Percentiles rank a stretch among this genome's conserved stretches.
These are phyloP conservation scores for Clostera curtula DNA, from an alignment of 2,888 invertebrate genomes.

Conservation along the genomic window DNA sequence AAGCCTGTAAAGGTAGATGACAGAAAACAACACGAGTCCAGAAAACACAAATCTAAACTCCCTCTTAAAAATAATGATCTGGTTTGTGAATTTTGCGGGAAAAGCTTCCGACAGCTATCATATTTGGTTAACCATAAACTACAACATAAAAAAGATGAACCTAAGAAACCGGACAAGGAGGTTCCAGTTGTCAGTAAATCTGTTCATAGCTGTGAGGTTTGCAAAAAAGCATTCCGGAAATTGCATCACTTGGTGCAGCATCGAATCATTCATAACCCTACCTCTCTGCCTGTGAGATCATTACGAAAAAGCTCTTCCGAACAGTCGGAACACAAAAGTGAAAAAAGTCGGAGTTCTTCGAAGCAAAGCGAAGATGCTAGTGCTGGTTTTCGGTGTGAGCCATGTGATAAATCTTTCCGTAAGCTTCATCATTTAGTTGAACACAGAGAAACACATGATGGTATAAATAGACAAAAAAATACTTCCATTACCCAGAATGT, in stretches of 20 bases:
- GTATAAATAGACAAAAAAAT: slow-evolving; percentile 51
- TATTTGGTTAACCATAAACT: slow-evolving; percentile 60
- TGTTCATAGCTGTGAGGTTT: slow-evolving; percentile 59
- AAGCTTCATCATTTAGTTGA: slow-evolving; percentile 69
- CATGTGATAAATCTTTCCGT: slow-evolving; percentile 68
- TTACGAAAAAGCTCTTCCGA: slow-evolving; percentile 53
- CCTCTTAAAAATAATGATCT: slow-evolving; percentile 30
- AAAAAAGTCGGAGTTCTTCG: slow-evolving; percentile 26
- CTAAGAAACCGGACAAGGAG: slow-evolving; percentile 33
- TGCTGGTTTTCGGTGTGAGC: slow-evolving; percentile 66
- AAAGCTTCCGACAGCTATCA: slow-evolving; percentile 63
- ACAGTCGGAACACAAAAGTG: slow-evolving; percentile 36
- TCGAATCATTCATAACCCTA: slow-evolving; percentile 53
- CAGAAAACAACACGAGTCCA: slow-evolving; percentile 31
- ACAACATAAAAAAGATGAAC: slow-evolving; percentile 48
- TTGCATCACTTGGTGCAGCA: slow-evolving; percentile 67
- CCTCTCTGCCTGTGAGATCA: slow-evolving; percentile 27
- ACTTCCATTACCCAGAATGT: slow-evolving; percentile 17
- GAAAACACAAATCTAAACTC: slow-evolving; percentile 26
- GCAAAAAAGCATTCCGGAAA: slow-evolving; percentile 65
- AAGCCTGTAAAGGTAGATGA: slow-evolving; percentile 24
- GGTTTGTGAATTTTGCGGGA: slow-evolving; percentile 63
- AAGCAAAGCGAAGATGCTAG: slow-evolving; percentile 49
- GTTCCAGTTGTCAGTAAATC: slow-evolving; percentile 26
- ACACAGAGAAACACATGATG: slow-evolving; percentile 66